Base-by-base conservation (phyloP, 2,888 invertebrate genomes). In the Hypomecis atomaria region DNA sequence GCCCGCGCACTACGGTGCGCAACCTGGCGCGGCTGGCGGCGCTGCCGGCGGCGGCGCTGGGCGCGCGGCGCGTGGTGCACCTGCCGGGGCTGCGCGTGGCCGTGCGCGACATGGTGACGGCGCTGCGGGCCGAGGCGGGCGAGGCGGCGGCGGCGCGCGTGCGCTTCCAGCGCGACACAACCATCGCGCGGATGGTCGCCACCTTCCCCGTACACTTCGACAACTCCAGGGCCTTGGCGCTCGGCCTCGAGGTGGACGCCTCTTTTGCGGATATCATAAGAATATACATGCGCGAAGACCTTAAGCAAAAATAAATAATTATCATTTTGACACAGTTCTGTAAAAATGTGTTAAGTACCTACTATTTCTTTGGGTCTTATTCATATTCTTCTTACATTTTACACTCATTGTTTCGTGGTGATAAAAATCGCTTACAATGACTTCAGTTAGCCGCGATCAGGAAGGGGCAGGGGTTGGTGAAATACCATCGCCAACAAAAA, bases 41-140 rank as follows among this genome's bases (percentile, higher is more conserved):
- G 4, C 57, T 89, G 62, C 72, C 84, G 37, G 71, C 71, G 7
- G 59, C 58, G 10, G 74, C 71, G 42, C 74, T 86, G 50, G 85
- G 84, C 1, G 53, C 75, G 44, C 82, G 87, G 83, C 83, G 87
- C 13, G 83, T 76, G 6, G 72, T 90, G 0, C 82, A 81, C 66
- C 73, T 91, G 58, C 92, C 92, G 1, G 91, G 91, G 11, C 69
- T 91, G 43, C 71, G 81, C 59, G 85, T 86, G 6, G 69, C 86
- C 4, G 86, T 84, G 37, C 65, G 68, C 0, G 84, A 82, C 9
- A 88, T 89, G 85, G 59, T 89, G 49, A 66, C 70, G 13, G 87
- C 89, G 45, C 72, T 91, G 47, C 72, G 78, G 0, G 69, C 68
- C 0, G 84, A 80, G 10, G 88, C 87, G n/a, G 90, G 90, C 7